Base-by-base conservation (phyloP, 2,797 vertebrate species). In the Melopsittacus undulatus region DNA sequence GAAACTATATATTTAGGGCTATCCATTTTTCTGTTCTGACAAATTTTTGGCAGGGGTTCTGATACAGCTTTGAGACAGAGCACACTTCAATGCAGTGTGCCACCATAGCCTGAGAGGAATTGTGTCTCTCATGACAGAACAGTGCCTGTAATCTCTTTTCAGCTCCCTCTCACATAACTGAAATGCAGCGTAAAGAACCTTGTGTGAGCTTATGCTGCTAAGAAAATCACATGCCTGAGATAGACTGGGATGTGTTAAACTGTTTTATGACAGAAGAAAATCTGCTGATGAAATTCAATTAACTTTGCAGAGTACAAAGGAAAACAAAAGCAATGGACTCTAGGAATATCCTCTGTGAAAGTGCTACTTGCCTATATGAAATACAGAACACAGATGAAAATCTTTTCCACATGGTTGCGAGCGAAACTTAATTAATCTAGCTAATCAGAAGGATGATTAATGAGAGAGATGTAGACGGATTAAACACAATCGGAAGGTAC, bases 371-470 rank as follows among this genome's bases (percentile, higher is more conserved):
- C n/a, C 48, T 66, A 18, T 43, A 38, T 74, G 77, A 83, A 90
- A 91, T 40, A 67, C 8, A 85, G 48, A 82, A 77, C 22, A 72
- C 34, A 91, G 30, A 68, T 46, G 57, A 87, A 27, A 85, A 89
- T 46, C 10, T 56, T 87, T 94, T 95, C 45, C 68, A 64, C 40
- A 45, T 54, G 42, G 19, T 2, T 5, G 9, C 73, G 30, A 79
- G 43, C 14, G 51, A 90, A 61, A 84, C 23, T 79, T 89, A 89
- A 89, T 89, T 45, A 94, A 85, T 77, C 42, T 66, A 62, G 27
- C 45, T 87, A 66, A 82, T 93, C 64, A 87, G 68, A 89, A 87
- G 34, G 61, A 68, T 84, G 38, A 64, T 36, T 93, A 83, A 85
- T 64, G 64, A 54, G 72, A 75, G 36, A 43, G 5, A 54, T 61